Base-by-base conservation (phyloP, 2,113 vertebrate species). In the Podarcis raffonei region DNA sequence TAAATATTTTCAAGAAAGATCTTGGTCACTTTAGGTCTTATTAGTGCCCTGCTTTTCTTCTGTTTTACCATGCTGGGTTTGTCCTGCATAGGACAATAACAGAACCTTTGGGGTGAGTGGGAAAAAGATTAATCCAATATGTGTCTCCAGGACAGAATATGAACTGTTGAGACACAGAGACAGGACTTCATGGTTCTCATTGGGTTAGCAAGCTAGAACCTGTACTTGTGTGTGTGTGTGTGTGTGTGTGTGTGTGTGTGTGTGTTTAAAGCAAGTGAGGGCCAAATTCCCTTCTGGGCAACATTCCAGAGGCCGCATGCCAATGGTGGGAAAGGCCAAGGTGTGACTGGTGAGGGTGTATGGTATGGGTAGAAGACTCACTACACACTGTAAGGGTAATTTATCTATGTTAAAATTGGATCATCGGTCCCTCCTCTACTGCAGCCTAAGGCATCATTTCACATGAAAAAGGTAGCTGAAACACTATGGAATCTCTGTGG, bases 101-200 rank as follows among this genome's bases (percentile, higher is more conserved):
- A 22, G 68, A 90, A 86, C 59, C 90, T n/a, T 93, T 94, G 72
- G 62, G 92, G 92, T 30, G 90, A 93, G 92, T 37, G 85, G 48
- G 86, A 87, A 90, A 84, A 84, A 88, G 32, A 81, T 90, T 90
- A 91, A 86, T 59, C 35, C 87, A 90, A 8, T 53, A 91, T 83
- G 3, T 81, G 88, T 92, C 82, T 92, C 84, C 23, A 90, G 57
- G 87, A n/a, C 35, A 92, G 94, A 90, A 92, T 91, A 95, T 72
- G 32, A 53, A 95, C 84, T 93, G 79, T 92, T 94, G 92, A 87
- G 90, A 76, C 35, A 86, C 94, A 90, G 88, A 95, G 94, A 92
- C 89, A 85, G n/a, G 42, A 91, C 91, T 72, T 92, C 90, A 89
- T 22, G 18, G 42, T 93, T 92, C 80, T 71, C 39, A 90, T 87